Evolutionary conservation across 1,140 invertebrate genomes (phyloP), one percentile per base, ranked within the genome.

Genomic region (Apis dorsata): DNA sequence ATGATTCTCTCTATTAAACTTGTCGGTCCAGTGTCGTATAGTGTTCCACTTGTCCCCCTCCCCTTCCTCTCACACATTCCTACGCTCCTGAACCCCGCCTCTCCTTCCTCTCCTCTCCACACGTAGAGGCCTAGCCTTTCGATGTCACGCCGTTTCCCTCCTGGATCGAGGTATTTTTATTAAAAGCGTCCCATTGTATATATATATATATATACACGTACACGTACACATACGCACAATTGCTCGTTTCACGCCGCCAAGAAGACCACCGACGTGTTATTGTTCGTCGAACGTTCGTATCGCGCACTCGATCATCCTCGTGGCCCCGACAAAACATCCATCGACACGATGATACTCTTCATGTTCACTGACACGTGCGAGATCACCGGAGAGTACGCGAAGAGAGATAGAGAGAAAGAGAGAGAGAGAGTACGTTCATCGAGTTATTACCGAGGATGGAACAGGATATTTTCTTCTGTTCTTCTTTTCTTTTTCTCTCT

Each of bases 311-410:
- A 76, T 68, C 72, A 76, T 21, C 63, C 55, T 24, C 78, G 59
- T 19, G 69, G 55, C 10, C 34, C 8, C n/a, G 19, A 55, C n/a
- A 44, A 71, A 44, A 44, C 44, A 66, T 62, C 21, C 49, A 15
- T 44, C 24, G 21, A 53, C 51, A 74, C 49, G 34, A 44, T 57
- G 1, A 13, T 34, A 34, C 49, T 69, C 53, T 49, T 82, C 74
- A 55, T 55, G 44, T 68, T 82, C 80, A 82, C 80, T 77, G 80
- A 77, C 74, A 82, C 80, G 65, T 59, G 65, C 65, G 55, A 21
- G 60, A 75, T 68, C 62, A 68, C 60, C 19, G 69, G 55, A 9
- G 17, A 53, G 17, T 24, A 7, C 5, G 0, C 34, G 34, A 34
- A 34, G 34, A 34, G 2, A 4, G 34, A 44, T 4, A 5, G 4